Percentiles rank a stretch among this genome's conserved stretches.
phyloP scores from a whole-genome alignment of 2,888 invertebrate genomes.

The Melolontha melolontha region DNA sequence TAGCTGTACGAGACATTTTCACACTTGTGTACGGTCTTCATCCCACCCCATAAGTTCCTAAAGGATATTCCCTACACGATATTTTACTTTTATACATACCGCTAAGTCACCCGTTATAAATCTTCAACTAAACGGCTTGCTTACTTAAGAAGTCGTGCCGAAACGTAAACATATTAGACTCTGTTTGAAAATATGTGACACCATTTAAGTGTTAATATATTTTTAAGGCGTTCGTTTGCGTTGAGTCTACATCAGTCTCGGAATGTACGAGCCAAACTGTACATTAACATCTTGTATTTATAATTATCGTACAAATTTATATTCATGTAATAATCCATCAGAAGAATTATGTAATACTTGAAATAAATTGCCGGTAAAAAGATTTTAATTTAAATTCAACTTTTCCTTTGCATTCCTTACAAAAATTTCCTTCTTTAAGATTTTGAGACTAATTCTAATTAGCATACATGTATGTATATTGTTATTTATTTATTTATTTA shows the following conservation, averaged over 20 bases:
- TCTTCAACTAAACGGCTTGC: slow-evolving; percentile 33
- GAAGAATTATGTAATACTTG: too few relatives aligned
- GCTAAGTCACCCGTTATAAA: slow-evolving; percentile 35
- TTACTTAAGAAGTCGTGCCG: slow-evolving; percentile 40
- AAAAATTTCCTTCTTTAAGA: too few relatives aligned
- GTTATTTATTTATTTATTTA: too few relatives aligned
- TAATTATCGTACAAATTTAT: too few relatives aligned
- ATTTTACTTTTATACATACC: slow-evolving; percentile 30
- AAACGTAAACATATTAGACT: slow-evolving; percentile 41
- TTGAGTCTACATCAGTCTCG: too few relatives aligned
- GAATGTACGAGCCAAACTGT: not conserved
- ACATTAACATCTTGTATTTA: too few relatives aligned
- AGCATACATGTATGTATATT: too few relatives aligned
- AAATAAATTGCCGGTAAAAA: too few relatives aligned
- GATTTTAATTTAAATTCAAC: too few relatives aligned
- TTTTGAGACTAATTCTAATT: too few relatives aligned
- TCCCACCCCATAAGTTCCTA: slow-evolving; percentile 12
- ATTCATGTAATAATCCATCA: too few relatives aligned
- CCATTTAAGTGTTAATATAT: slow-evolving; percentile 38
- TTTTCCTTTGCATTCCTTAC: too few relatives aligned
- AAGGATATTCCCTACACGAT: slow-evolving; percentile 17
- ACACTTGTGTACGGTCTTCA: slow-evolving; percentile 41
- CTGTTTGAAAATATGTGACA: slow-evolving; percentile 42
- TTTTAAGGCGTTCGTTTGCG: slow-evolving; percentile 16
- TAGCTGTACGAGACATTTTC: slow-evolving; percentile 5